phyloP scores from a whole-genome alignment of 1,140 invertebrate species.

The Bilobella aurantiaca region DNA sequence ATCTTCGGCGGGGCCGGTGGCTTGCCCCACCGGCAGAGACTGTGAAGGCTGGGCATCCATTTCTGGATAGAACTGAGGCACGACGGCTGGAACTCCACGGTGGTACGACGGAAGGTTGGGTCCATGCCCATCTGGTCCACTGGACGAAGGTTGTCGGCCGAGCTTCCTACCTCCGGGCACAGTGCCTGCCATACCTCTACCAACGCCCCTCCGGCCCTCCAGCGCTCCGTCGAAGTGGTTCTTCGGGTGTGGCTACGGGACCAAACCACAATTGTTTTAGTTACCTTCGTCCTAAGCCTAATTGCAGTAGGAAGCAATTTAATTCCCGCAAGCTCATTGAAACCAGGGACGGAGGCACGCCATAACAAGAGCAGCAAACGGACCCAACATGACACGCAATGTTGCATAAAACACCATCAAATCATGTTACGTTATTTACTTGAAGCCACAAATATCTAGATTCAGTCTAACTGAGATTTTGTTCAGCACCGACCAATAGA shows the following conservation, averaged over 20 bases:
- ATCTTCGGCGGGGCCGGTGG: not conserved
- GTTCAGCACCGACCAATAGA: no score
- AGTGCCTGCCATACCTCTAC: conserved; percentile 44
- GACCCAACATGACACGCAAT: no score
- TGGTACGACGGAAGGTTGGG: conserved; percentile 13
- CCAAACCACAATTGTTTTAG: conserved; percentile 8
- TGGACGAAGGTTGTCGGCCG: conserved; percentile 22
- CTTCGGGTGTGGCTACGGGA: conserved; percentile 22
- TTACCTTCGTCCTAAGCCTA: no score
- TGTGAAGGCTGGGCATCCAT: conserved; percentile 33
- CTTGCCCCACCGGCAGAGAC: no score
- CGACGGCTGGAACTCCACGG: conserved; percentile 37
- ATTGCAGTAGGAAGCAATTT: no score
- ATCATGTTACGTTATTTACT: no score
- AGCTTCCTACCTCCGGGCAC: conserved; percentile 1
- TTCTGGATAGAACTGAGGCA: conserved; percentile 38
- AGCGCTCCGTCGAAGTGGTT: conserved; percentile 33
- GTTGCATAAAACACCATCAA: no score
- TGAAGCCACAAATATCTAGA: no score
- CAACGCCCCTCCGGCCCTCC: conserved; percentile 47
- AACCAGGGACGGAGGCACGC: no score
- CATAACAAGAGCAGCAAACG: no score
- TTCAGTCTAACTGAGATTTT: no score
- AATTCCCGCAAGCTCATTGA: no score
- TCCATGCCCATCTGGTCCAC: conserved; percentile 21